Conservation (phyloP, 2,797 vertebrate species). For the Perodicticus potto region DNA sequence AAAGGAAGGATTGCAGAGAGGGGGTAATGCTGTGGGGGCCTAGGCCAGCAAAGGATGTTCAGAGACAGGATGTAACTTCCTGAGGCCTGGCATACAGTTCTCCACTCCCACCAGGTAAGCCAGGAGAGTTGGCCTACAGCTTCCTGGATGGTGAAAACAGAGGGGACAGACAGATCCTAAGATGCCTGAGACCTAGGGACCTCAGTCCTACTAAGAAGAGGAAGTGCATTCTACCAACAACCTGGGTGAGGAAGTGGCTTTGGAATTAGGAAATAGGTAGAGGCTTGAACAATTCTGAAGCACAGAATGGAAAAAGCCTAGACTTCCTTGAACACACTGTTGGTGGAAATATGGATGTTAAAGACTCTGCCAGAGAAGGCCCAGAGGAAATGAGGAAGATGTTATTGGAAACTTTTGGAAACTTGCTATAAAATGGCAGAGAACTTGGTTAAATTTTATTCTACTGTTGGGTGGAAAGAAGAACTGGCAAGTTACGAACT, state of each 20-base stretch:
- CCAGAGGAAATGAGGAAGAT: neutral
- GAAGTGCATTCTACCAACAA: neutral
- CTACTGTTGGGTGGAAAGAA: neutral
- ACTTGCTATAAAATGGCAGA: neutral
- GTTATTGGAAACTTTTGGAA: neutral
- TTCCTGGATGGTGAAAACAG: neutral
- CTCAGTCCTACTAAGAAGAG: neutral
- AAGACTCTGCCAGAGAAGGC: neutral
- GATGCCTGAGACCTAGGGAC: neutral
- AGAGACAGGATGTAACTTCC: neutral
- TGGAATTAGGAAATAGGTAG: neutral
- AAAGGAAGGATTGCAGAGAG: neutral
- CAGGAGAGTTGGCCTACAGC: neutral
- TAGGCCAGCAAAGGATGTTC: neutral
- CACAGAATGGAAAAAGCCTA: neutral
- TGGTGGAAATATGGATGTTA: neutral
- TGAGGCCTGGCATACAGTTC: neutral
- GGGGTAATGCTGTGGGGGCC: neutral
- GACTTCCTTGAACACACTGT: neutral
- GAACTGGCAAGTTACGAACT: neutral
- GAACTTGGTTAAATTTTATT: neutral
- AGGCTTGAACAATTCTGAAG: neutral
- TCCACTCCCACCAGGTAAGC: neutral
- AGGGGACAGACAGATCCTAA: neutral
- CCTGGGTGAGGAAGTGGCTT: constrained; percentile 8